These are phyloP conservation scores for Calameuta idolon DNA, from an alignment of 2,888 invertebrate species.

Conservation along the genomic window DNA sequence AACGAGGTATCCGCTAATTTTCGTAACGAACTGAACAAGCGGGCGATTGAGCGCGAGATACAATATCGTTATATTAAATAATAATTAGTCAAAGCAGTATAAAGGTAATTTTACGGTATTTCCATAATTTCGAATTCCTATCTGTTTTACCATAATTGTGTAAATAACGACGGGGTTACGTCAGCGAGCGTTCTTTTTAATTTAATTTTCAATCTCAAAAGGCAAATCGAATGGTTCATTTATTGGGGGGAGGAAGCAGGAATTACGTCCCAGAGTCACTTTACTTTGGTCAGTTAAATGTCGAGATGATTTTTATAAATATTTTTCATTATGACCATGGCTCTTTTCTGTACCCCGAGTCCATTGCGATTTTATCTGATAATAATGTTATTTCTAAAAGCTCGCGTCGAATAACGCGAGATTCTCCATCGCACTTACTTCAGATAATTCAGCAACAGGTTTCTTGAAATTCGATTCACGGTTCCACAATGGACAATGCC, in stretches of 20 bases:
- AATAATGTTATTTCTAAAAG: background rate
- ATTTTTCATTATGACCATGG: background rate
- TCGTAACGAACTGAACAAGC: conserved; percentile 71
- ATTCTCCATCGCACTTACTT: background rate
- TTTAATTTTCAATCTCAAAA: background rate
- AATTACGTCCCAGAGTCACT: background rate
- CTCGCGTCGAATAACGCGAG: background rate
- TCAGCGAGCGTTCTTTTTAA: background rate
- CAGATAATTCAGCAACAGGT: background rate
- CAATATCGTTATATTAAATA: background rate
- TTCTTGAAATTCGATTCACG: background rate
- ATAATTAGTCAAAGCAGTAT: background rate
- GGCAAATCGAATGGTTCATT: background rate
- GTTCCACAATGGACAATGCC: background rate
- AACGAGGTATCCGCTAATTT: conserved; percentile 68
- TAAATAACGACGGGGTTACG: background rate
- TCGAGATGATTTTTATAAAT: background rate
- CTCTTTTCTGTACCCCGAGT: background rate
- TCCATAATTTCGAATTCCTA: background rate
- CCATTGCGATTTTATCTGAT: background rate
- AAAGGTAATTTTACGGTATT: no score
- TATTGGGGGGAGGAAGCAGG: no score
- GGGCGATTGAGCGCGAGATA: conserved; percentile 72
- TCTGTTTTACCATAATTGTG: background rate
- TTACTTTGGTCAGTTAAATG: background rate